Percentiles rank a stretch among this genome's conserved stretches.
Evolutionary conservation across 1,140 invertebrate species (phyloP).

Genomic region (Branchinecta lindahli): DNA sequence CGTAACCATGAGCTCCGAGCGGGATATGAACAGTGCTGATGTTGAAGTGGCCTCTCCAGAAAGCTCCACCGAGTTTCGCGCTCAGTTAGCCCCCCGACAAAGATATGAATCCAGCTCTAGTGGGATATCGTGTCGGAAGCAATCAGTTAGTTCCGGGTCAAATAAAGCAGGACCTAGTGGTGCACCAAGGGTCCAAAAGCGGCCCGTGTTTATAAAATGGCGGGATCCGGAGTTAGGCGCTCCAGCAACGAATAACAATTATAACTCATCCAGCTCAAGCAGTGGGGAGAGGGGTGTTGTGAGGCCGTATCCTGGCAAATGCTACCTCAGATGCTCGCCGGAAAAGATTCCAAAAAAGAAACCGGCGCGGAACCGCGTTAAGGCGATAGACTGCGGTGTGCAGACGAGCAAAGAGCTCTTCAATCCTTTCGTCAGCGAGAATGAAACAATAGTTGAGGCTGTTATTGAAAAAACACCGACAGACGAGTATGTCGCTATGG

Average conservation of each 20-base stretch:
- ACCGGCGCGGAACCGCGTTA: neutral
- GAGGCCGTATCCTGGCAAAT: neutral
- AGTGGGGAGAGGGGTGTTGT: neutral
- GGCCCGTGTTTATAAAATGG: constrained; percentile 1
- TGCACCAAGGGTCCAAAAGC: neutral
- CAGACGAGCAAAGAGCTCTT: neutral
- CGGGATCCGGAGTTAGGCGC: neutral
- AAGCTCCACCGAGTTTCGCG: neutral
- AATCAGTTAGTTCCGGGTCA: constrained; percentile 2
- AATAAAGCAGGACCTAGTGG: neutral
- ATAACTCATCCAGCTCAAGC: neutral
- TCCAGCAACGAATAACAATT: neutral
- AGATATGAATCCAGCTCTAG: neutral
- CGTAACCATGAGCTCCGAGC: neutral
- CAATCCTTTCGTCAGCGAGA: neutral
- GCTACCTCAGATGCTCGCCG: neutral
- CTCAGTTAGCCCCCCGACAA: neutral
- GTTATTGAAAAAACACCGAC: neutral
- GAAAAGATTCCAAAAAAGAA: neutral
- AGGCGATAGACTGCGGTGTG: neutral
- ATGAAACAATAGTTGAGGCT: neutral
- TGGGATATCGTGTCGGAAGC: constrained; percentile 1
- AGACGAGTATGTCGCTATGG: neutral
- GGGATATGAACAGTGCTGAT: neutral
- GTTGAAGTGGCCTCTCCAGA: neutral